Evolutionary conservation across 2,797 vertebrate genomes (phyloP).

Genomic region (Erethizon dorsatum): DNA sequence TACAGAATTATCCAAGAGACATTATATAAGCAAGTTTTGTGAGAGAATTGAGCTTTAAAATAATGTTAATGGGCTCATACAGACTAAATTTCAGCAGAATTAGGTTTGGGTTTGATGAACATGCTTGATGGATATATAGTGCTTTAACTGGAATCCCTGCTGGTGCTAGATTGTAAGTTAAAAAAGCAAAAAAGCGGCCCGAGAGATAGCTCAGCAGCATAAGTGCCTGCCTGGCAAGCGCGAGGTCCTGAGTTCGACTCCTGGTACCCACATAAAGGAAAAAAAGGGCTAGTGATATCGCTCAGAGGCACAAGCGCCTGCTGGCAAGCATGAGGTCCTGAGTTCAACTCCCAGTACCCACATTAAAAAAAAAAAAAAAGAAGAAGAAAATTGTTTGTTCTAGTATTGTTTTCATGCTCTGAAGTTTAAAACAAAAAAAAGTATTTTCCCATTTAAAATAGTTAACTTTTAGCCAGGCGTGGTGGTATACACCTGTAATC

Average conservation of each 20-base stretch:
- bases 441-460: slow-evolving; percentile 53
- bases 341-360: no score
- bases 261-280: no score
- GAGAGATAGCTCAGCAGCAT: no score
- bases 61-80: neutral
- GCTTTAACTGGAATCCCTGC: slow-evolving; percentile 6
- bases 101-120: slow-evolving; percentile 31
- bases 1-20: neutral
- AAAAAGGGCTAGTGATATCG: no score
- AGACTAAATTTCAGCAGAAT: slow-evolving; percentile 46
- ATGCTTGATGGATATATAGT: neutral
- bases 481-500: neutral
- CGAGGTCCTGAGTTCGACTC: no score
- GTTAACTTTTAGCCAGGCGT: neutral
- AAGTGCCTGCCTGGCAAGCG: no score
- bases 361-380: neutral
- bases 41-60: slow-evolving; percentile 61
- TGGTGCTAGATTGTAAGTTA: neutral
- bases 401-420: slow-evolving; percentile 58
- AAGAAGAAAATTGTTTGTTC: neutral
- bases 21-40: slow-evolving; percentile 43
- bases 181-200: no score
- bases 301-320: no score
- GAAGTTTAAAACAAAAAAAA: slow-evolving; percentile 10
- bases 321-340: no score